Evolutionary conservation across 2,888 invertebrate species (phyloP), one percentile per base, ranked within the genome.

Genomic region (Xiphydria camelus): DNA sequence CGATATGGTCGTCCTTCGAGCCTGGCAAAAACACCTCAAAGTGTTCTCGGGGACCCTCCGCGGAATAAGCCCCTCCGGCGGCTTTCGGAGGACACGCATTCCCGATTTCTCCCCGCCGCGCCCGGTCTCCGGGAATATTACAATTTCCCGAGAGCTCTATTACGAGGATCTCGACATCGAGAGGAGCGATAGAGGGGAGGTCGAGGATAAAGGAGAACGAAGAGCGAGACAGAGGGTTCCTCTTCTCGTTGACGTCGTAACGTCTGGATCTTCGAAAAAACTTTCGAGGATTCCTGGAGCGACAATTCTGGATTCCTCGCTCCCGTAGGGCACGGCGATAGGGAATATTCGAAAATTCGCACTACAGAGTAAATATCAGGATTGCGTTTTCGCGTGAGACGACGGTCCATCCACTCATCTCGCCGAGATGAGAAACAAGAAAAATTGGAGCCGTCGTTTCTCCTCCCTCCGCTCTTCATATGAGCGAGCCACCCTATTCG

Each of bases 401-500:
- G 26, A 5, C 26, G 26, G 4, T 26, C 26, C 4, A 14, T n/a
- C 4, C n/a, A 12, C 2, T n/a, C n/a, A n/a, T n/a, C n/a, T n/a
- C n/a, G n/a, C n/a, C n/a, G n/a, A n/a, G n/a, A n/a, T n/a, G n/a
- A n/a, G n/a, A n/a, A n/a, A n/a, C n/a, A n/a, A n/a, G n/a, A n/a
- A n/a, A n/a, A n/a, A n/a, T n/a, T n/a, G n/a, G n/a, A n/a, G n/a
- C n/a, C 31, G 14, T 12, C 31, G 4, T n/a, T 29, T n/a, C 31
- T n/a, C n/a, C n/a, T n/a, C 31, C 14, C 4, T 22, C 43, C 36
- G n/a, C 15, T 33, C 26, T 9, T 7, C 25, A 14, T 29, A 25
- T 26, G 7, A 23, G n/a, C 29, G 35, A 23, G 20, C 21, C 31
- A 43, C 34, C 39, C 18, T 29, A 39, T 41, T 29, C 33, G 41